Evolutionary conservation across 2,888 invertebrate species (phyloP), one percentile per base, ranked within the genome.

Genomic region (Andrena chrysosceles): DNA sequence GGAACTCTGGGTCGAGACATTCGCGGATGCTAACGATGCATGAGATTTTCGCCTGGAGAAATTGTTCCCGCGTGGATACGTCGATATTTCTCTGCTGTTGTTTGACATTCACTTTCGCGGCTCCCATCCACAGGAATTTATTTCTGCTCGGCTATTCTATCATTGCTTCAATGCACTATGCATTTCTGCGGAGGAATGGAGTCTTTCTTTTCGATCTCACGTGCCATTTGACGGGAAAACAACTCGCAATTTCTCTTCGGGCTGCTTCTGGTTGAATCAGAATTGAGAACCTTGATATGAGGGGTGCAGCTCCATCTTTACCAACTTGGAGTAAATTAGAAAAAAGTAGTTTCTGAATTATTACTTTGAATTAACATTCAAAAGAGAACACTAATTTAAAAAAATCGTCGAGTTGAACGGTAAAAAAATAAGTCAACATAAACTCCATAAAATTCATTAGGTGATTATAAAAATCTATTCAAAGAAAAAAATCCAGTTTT

Each of bases 71-170:
- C 10, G 23, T n/a, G 8, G n/a, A 31, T n/a, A 8, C 33, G 35
- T 23, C 64, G 73, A 67, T 77, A 60, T 77, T 73, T 73, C 59
- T 64, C 33, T 66, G 77, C 33, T 59, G 33, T 71, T 52, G 70
- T 48, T 66, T 20, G 49, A 16, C 35, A 33, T 48, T 16, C 23
- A 10, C 31, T 10, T 56, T 56, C 23, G 20, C 56, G 23, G 23
- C 31, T 6, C 62, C 33, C 3, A 10, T n/a, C 33, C 62, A 10
- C 8, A 62, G 35, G 20, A 62, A 62, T 33, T 62, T 62, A 62
- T 62, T 62, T 62, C 33, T 8, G 10, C 62, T 8, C 62, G 3
- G 33, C 35, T 4, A 20, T 62, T 56, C 23, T 26, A 10, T 26
- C 23, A 26, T 13, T 26, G 23, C 23, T 23, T 0, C 23, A 26